phyloP scores from a whole-genome alignment of 2,888 invertebrate species.

The Leptinotarsa juncta region DNA sequence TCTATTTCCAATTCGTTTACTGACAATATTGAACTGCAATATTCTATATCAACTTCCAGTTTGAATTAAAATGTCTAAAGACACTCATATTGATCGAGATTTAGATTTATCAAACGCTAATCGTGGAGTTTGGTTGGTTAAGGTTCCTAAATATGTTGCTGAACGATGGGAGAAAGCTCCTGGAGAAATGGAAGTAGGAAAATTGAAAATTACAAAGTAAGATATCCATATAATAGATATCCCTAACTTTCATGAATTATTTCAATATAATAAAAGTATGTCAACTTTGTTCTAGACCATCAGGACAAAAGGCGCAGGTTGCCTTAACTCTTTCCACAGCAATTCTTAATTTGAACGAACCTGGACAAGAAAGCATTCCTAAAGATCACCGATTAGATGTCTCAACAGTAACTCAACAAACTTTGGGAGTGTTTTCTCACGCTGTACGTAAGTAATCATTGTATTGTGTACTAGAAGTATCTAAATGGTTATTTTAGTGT shows the following conservation, averaged over 20 bases:
- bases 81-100: slow-evolving; percentile 78
- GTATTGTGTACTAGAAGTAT: too few species aligned
- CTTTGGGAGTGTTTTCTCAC: slow-evolving; percentile 92
- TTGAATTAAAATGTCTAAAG: slow-evolving; percentile 55
- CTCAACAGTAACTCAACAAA: slow-evolving; percentile 90
- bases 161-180: slow-evolving; percentile 94
- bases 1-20: too few species aligned
- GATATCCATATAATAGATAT: background rate
- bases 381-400: slow-evolving; percentile 93
- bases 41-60: background rate
- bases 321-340: slow-evolving; percentile 86
- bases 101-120: slow-evolving; percentile 90
- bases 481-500: too few species aligned
- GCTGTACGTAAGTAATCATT: slow-evolving; percentile 73
- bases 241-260: slow-evolving; percentile 21
- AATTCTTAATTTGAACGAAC: slow-evolving; percentile 81
- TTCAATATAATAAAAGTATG: slow-evolving; percentile 23
- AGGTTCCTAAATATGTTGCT: slow-evolving; percentile 95
- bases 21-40: background rate
- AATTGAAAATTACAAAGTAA: slow-evolving; percentile 86
- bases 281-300: slow-evolving; percentile 63
- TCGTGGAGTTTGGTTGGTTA: slow-evolving; percentile 96
- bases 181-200: slow-evolving; percentile 94
- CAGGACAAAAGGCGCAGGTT: slow-evolving; percentile 88
- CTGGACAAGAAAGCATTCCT: slow-evolving; percentile 85